Base-by-base conservation (phyloP, 2,888 invertebrate species). In the Hyles lineata region DNA sequence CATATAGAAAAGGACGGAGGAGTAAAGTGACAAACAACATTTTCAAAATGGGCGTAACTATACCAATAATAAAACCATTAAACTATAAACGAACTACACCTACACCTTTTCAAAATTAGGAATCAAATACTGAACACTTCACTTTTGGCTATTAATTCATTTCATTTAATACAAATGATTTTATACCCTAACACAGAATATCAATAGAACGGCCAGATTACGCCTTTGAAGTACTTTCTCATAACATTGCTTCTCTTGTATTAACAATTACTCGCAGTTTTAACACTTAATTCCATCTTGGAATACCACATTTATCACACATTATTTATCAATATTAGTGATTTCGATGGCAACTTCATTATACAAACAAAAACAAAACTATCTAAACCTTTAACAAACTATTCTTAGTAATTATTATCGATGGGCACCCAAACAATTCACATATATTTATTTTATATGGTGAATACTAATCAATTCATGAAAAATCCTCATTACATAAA, bases 41-140 rank as follows among this genome's bases (percentile, higher is more conserved):
- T 43, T 43, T 55, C 58, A 35, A 70, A 32, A 70, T 32, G 61
- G 62, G 50, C 25, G 17, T 63, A 67, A 43, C 11, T 58, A 58
- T 43, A 25, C 55, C 17, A 55, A n/a, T 52, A 70, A 71, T 23
- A 43, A 73, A 70, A 73, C 73, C 59, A 72, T 52, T 52, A 61
- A 50, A 62, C 62, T 62, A 32, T 63, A 32, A 55, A 55, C 62
- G 71, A 74, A 79, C 70, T 74, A 73, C 72, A 67, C 35, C 58
- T 67, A 72, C 73, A 75, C 75, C 55, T 73, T 72, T 78, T 75
- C 43, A 60, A 77, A 82, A 80, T 80, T 83, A 86, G 73, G 79
- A 89, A 87, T 87, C 83, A 86, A 86, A 87, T 89, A 89, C 85
- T 89, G 90, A 90, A 90, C 90, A 90, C 89, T 84, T 87, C 76